Conservation (phyloP, 2,888 invertebrate genomes). For the Tenthredo distinguenda region DNA sequence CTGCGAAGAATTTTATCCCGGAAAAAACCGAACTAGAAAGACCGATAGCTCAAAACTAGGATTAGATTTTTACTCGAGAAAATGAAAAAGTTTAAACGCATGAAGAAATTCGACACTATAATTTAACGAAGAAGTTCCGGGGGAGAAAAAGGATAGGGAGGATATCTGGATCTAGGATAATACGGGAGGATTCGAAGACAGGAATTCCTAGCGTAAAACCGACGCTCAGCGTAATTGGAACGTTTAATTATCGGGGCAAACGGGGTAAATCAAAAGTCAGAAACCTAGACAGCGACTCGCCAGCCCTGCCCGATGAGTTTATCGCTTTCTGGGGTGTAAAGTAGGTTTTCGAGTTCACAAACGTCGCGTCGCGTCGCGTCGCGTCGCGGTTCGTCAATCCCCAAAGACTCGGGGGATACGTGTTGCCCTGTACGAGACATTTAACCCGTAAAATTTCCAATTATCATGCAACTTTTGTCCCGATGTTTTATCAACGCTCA, state of each 20-base stretch:
- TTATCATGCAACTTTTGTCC: neutral
- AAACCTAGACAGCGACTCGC: neutral
- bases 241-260: slow-evolving; percentile 8
- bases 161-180: neutral
- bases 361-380: neutral
- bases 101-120: neutral
- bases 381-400: neutral
- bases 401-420: neutral
- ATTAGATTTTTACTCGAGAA: neutral
- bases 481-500: slow-evolving; percentile 14
- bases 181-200: neutral
- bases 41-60: neutral
- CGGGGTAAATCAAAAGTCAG: slow-evolving; percentile 6
- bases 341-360: slow-evolving; percentile 16
- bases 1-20: neutral
- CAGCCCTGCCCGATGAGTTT: neutral
- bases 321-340: slow-evolving; percentile 32
- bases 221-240: neutral
- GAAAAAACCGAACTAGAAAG: neutral
- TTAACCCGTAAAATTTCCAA: slow-evolving; percentile 44
- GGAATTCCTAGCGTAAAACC: neutral
- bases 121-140: neutral
- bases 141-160: neutral
- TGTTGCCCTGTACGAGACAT: slow-evolving; percentile 15
- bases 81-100: neutral